phyloP scores from a whole-genome alignment of 2,888 invertebrate genomes.

The Machimus rusticus region DNA sequence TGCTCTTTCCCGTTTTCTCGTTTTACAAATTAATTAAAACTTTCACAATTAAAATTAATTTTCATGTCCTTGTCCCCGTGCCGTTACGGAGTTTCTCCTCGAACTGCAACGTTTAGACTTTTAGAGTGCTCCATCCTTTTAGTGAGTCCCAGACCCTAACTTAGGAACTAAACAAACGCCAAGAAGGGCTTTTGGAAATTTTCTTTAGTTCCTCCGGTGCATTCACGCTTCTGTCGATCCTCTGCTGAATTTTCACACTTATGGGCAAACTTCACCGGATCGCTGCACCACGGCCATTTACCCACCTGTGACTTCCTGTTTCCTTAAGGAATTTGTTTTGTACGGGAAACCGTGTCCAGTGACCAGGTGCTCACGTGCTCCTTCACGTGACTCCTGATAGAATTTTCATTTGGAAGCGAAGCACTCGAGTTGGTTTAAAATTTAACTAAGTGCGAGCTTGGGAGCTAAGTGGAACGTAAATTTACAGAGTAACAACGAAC shows the following conservation, averaged over 20 bases:
- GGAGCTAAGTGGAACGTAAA: not conserved
- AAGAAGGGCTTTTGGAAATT: not conserved
- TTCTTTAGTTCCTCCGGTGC: not conserved
- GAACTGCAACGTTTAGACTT: not conserved
- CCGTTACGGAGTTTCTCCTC: not conserved
- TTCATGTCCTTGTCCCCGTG: not conserved
- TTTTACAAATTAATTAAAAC: conserved; percentile 36
- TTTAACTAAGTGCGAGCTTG: not conserved
- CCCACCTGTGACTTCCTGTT: not conserved
- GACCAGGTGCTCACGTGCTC: not conserved
- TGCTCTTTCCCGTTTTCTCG: not conserved
- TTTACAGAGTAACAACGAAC: not conserved
- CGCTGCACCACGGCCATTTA: not conserved
- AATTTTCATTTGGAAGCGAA: not conserved
- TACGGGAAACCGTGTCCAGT: not conserved
- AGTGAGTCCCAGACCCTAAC: not conserved
- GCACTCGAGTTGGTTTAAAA: not conserved
- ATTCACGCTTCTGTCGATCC: not conserved
- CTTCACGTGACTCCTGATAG: not conserved
- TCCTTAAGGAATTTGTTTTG: not conserved
- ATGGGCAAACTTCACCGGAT: not conserved
- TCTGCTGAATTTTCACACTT: not conserved
- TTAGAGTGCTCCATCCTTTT: not conserved
- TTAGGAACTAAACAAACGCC: not conserved
- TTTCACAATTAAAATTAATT: conserved; percentile 37